Base-by-base conservation (phyloP, 2,113 vertebrate genomes). In the Burhinus bistriatus region DNA sequence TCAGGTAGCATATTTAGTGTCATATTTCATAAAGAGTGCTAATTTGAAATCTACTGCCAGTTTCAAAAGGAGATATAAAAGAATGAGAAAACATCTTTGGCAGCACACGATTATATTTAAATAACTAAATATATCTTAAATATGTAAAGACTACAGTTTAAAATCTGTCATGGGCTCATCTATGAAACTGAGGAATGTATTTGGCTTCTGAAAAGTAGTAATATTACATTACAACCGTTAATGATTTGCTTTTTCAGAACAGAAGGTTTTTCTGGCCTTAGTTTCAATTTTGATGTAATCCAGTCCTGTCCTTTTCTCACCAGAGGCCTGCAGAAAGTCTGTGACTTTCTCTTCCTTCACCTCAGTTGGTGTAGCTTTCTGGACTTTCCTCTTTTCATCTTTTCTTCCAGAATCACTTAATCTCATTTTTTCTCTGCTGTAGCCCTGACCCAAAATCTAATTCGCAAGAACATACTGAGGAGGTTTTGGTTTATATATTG, bases 51-150 rank as follows among this genome's bases (percentile, higher is more conserved):
- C 83, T 87, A 70, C 45, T 89, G 84, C 34, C 77, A 93, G 45
- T 62, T 62, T 87, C 59, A 80, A 82, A 96, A 94, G 26, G 52
- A 95, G 87, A 92, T 52, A 52, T 80, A 57, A 96, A 89, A 57
- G 80, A 94, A 71, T n/a, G 44, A 72, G 69, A 95, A 85, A 95
- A 76, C 71, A 51, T 88, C 69, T 78, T 90, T 96, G 89, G 69
- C 83, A 94, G 19, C 44, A 27, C 52, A 79, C 55, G 88, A 38
- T 86, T 89, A 29, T 54, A 81, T 93, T 75, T 94, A 88, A 95
- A 93, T 71, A 68, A 92, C n/a, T 68, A 93, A 97, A 77, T 92
- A 38, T 69, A 7, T 61, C 29, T 95, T 47, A 71, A 90, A 96
- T 73, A 71, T 55, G 15, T 58, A 65, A 94, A 94, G 11, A 9